These are phyloP conservation scores for Acanthoscelides obtectus DNA, from an alignment of 2,888 invertebrate genomes.

Conservation along the genomic window DNA sequence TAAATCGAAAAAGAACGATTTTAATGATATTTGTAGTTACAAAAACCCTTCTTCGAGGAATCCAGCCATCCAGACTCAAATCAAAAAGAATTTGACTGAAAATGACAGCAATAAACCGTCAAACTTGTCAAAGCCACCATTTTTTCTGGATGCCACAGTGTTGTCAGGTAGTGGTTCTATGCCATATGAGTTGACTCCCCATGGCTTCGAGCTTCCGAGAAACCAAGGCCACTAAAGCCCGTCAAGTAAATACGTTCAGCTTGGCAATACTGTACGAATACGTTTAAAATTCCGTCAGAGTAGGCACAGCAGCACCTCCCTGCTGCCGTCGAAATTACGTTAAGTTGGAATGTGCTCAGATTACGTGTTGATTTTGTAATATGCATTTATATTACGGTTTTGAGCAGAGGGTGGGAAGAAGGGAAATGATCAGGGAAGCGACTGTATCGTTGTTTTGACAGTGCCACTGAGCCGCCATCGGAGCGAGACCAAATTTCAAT, in stretches of 20 bases:
- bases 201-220: no score
- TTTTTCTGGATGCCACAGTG: no score
- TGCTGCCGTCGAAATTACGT: not conserved
- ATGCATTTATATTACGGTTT: constrained; percentile 15
- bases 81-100: no score
- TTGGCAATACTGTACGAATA: not conserved
- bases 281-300: not conserved
- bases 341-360: constrained; percentile 3
- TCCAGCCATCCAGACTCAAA: no score
- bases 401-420: not conserved
- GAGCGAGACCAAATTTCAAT: not conserved
- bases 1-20: no score
- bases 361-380: constrained; percentile 25
- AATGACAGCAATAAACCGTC: no score
- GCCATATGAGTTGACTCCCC: no score
- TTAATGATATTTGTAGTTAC: no score
- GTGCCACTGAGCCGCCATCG: not conserved
- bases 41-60: no score
- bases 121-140: no score
- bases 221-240: no score
- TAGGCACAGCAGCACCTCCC: not conserved
- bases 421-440: not conserved
- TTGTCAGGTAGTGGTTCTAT: no score
- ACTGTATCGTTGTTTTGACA: not conserved
- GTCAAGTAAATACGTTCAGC: not conserved